These are phyloP conservation scores for Myopa tessellatipennis DNA, from an alignment of 2,888 invertebrate genomes.

Conservation along the genomic window DNA sequence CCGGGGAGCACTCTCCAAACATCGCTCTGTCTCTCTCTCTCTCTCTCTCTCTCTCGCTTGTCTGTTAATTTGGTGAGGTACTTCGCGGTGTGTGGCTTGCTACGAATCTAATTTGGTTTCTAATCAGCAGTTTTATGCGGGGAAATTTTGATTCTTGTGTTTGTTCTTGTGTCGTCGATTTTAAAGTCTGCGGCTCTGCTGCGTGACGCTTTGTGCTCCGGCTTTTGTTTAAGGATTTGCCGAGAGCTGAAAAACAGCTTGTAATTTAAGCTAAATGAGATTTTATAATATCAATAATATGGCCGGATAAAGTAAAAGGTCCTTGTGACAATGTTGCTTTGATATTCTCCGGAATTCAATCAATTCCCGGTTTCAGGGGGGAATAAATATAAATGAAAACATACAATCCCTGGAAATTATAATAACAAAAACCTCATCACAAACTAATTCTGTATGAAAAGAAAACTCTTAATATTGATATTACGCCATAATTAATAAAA, in stretches of 20 bases:
- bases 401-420: no score
- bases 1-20: slow-evolving; percentile 10
- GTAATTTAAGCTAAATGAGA: slow-evolving; percentile 25
- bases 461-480: no score
- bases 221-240: slow-evolving; percentile 36
- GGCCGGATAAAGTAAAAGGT: background rate
- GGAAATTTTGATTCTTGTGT: slow-evolving; percentile 4
- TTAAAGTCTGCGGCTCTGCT: background rate
- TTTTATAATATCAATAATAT: slow-evolving; percentile 37
- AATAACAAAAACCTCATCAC: no score
- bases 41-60: slow-evolving; percentile 7
- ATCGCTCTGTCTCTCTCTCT: background rate
- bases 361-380: background rate
- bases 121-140: slow-evolving; percentile 36
- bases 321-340: background rate
- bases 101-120: slow-evolving; percentile 28
- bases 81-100: background rate
- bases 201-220: background rate
- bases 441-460: no score
- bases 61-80: slow-evolving; percentile 13
- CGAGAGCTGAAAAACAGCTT: background rate
- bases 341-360: background rate
- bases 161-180: background rate
- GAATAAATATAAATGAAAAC: no score
- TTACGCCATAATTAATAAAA: no score